phyloP scores from a whole-genome alignment of 2,888 invertebrate species.

The Euphydryas editha region DNA sequence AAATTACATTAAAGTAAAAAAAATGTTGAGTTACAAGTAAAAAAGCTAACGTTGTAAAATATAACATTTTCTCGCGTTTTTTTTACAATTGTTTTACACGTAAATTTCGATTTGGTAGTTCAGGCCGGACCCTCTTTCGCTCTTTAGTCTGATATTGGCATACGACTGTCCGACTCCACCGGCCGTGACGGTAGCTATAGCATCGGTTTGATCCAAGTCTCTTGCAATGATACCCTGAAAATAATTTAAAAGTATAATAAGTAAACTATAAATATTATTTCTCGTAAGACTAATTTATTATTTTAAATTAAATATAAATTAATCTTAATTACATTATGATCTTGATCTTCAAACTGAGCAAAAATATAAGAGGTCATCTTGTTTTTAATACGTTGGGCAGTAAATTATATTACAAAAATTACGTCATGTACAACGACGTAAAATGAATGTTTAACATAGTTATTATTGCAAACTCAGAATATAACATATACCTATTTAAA shows the following conservation, averaged over 20 bases:
- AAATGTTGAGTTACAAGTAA: background rate
- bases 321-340: too few species aligned
- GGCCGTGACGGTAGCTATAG: constrained; percentile 65
- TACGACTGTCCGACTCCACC: constrained; percentile 77
- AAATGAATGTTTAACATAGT: too few species aligned
- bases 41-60: background rate
- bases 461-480: too few species aligned
- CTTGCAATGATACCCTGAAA: constrained; percentile 75
- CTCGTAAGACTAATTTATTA: background rate
- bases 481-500: too few species aligned
- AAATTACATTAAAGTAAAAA: too few species aligned
- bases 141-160: constrained; percentile 72
- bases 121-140: constrained; percentile 71
- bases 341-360: too few species aligned
- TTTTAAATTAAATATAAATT: too few species aligned
- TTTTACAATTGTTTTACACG: constrained; percentile 48
- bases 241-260: background rate
- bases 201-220: constrained; percentile 74
- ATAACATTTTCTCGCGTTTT: background rate
- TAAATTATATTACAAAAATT: too few species aligned
- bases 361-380: too few species aligned
- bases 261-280: background rate
- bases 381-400: too few species aligned
- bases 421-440: too few species aligned
- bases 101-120: constrained; percentile 76